Conservation (phyloP, 2,888 invertebrate genomes). For the Acrobeloides nanus region DNA sequence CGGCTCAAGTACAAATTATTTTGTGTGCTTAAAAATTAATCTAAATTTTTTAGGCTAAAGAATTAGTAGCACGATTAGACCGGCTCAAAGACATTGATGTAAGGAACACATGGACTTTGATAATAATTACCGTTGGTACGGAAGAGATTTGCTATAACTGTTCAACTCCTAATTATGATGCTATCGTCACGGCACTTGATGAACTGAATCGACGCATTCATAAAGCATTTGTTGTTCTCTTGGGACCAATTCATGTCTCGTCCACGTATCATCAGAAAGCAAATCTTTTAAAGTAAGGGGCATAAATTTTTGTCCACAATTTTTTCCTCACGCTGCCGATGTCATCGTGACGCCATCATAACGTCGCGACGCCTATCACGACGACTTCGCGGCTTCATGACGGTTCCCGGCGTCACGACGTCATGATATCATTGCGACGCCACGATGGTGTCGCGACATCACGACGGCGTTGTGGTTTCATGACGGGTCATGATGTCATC, state of each 20-base stretch:
- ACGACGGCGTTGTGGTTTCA: no score
- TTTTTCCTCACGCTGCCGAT: neutral
- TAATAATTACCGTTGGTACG: constrained; percentile 50
- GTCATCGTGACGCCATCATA: no score
- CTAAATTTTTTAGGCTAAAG: constrained; percentile 26
- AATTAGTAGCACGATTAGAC: constrained; percentile 34
- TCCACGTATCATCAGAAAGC: constrained; percentile 33
- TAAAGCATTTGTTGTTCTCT: constrained; percentile 43
- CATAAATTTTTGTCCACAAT: neutral
- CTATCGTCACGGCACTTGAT: constrained; percentile 36
- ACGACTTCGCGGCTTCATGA: no score
- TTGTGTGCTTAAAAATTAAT: neutral
- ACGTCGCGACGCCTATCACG: no score
- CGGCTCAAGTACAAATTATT: constrained; percentile 26
- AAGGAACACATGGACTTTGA: constrained; percentile 47
- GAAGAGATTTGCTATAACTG: constrained; percentile 46
- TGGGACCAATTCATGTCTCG: constrained; percentile 49
- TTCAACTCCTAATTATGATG: constrained; percentile 30
- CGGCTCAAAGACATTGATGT: constrained; percentile 33
- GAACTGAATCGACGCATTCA: constrained; percentile 39
- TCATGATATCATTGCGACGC: no score
- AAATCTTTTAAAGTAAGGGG: constrained; percentile 36
- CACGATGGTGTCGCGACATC: no score
- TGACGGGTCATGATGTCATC: no score
- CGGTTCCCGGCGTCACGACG: no score